Evolutionary conservation across 2,888 invertebrate genomes (phyloP).

Genomic region (Panopea generosa): DNA sequence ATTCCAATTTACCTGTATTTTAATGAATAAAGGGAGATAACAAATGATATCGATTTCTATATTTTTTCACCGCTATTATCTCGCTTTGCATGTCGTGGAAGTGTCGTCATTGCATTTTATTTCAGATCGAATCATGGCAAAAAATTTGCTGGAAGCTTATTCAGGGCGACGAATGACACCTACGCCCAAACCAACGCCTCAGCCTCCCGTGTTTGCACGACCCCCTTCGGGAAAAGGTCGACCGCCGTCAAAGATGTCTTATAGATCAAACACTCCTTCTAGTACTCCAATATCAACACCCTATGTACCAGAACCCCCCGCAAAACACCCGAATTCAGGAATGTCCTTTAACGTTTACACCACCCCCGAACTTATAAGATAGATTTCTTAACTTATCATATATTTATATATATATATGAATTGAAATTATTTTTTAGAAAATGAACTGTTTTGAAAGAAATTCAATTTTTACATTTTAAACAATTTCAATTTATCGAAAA

Average conservation of each 20-base stretch:
- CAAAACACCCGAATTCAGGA: slow-evolving; percentile 46
- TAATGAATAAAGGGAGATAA: too few relatives aligned
- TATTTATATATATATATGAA: too few relatives aligned
- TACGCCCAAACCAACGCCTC: slow-evolving; percentile 36
- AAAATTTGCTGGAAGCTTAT: slow-evolving; percentile 52
- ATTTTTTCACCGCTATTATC: too few relatives aligned
- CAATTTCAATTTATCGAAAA: too few relatives aligned
- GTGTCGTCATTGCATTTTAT: slow-evolving; percentile 7
- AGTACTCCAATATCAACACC: slow-evolving; percentile 54
- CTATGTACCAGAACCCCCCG: slow-evolving; percentile 54
- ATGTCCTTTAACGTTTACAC: slow-evolving; percentile 49
- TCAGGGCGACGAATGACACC: slow-evolving; percentile 43
- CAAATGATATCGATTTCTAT: too few relatives aligned
- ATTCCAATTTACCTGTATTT: too few relatives aligned
- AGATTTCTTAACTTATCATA: too few relatives aligned
- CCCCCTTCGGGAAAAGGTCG: slow-evolving; percentile 24
- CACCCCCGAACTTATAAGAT: slow-evolving; percentile 13
- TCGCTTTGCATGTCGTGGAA: slow-evolving; percentile 24
- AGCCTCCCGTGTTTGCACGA: slow-evolving; percentile 23
- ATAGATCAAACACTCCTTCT: slow-evolving; percentile 44
- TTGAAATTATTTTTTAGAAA: too few relatives aligned
- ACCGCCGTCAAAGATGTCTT: slow-evolving; percentile 29
- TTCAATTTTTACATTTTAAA: too few relatives aligned
- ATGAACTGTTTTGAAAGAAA: too few relatives aligned
- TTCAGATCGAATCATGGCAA: slow-evolving; percentile 57